Conservation (phyloP, 2,888 invertebrate genomes). For the Disparrhopalites patrizii region DNA sequence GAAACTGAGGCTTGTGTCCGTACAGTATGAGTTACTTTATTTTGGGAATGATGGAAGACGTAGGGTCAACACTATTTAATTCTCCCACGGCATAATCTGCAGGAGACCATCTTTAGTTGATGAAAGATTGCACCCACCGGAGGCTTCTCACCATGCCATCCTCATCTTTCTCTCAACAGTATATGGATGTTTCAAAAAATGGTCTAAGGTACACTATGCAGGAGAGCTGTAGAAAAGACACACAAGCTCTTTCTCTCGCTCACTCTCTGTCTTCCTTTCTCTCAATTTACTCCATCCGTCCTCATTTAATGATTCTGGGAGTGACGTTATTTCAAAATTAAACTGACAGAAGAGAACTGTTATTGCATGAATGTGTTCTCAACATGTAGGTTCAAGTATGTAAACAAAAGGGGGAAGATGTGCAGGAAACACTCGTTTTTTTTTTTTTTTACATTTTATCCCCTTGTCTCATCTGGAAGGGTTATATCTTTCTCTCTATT, state of each 20-base stretch:
- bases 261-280: too few species aligned
- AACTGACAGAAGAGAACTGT: slow-evolving; percentile 5
- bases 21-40: too few species aligned
- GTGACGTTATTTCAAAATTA: slow-evolving; percentile 4
- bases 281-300: not conserved
- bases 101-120: not conserved
- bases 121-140: slow-evolving; percentile 5
- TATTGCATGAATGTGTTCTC: not conserved
- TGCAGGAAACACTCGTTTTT: slow-evolving; percentile 1
- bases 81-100: not conserved
- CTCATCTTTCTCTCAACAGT: not conserved
- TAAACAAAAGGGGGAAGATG: not conserved
- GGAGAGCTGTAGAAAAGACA: not conserved
- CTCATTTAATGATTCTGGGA: not conserved
- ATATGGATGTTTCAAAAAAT: not conserved
- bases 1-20: too few species aligned
- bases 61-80: too few species aligned
- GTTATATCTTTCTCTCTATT: slow-evolving; percentile 1
- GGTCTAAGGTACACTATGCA: too few species aligned
- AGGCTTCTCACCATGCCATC: not conserved
- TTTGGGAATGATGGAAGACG: too few species aligned
- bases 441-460: too few species aligned
- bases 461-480: slow-evolving; percentile 5
- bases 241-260: not conserved
- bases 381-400: not conserved